Evolutionary conservation across 2,797 vertebrate genomes (phyloP), one percentile per base, ranked within the genome.

Genomic region (Takifugu rubripes): DNA sequence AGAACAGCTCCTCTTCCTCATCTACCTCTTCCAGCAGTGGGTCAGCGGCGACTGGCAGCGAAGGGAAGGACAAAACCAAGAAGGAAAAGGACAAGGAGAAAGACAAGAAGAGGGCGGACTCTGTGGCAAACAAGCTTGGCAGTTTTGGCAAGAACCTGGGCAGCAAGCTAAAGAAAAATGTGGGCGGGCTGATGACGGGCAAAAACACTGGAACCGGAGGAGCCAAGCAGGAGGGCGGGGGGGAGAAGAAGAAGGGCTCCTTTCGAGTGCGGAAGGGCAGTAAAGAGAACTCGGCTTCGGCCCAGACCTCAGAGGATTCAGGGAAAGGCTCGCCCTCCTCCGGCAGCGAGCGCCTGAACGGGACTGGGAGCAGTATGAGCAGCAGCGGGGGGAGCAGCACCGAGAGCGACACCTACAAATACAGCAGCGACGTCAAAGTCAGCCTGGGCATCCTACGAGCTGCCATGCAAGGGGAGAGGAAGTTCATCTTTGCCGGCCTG

Each of bases 81-180:
- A 91, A 90, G 56, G 88, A 92, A 2, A 92, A 91, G 52, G 90
- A 93, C 1, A 96, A 95, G 49, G 95, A 97, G 0, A 91, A 91
- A 62, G 90, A 92, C 61, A 98, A 96, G 78, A 97, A 94, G 73
- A 84, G 95, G 61, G 94, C 95, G 0, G 96, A 99, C 75, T 95
- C 97, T 0, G 97, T 99, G 56, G 97, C 96, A 61, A 98, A 98
- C 65, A 99, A 98, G 71, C 89, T 99, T 21, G 97, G 96, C 49
- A 98, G 96, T 76, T 98, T 99, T 0, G 95, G 97, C 24, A 98
- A 98, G 78, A 98, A 92, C 11, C 76, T 99, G 82, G 96, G 97
- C 56, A 98, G 95, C 83, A 97, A 96, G 65, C 87, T 99, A 33
- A 97, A 94, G 85, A 97, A 95, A 72, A 99, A 98, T 68, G 95